Conservation (phyloP, 2,797 vertebrate genomes). For the Amphiprion clarkii region DNA sequence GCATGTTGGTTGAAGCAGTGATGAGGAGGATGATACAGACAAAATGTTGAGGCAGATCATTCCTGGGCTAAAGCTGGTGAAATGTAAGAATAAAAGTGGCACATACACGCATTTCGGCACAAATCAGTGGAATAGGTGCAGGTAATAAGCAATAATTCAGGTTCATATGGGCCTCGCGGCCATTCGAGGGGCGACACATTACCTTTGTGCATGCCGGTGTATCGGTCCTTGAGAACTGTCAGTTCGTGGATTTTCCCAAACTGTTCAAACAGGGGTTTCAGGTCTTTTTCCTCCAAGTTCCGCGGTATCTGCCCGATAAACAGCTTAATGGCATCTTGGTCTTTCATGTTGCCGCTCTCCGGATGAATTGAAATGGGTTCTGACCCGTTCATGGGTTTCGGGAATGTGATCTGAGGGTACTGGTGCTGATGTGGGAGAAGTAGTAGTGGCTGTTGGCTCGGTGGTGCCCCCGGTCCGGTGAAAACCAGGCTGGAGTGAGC, state of each 20-base stretch:
- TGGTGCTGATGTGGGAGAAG: constrained; percentile 85
- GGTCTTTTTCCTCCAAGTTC: constrained; percentile 97
- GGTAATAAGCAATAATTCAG: constrained; percentile 10
- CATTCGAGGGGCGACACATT: constrained; percentile 73
- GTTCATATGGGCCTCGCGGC: constrained; percentile 43
- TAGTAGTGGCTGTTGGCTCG: constrained; percentile 84
- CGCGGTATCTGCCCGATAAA: constrained; percentile 99
- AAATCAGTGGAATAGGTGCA: neutral
- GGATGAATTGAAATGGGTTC: constrained; percentile 92
- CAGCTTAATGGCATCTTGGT: constrained; percentile 99
- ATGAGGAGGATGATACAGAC: constrained; percentile 12
- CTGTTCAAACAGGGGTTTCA: constrained; percentile 98
- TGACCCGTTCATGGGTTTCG: constrained; percentile 92
- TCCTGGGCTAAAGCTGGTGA: neutral
- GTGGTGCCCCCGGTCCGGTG: constrained; percentile 89
- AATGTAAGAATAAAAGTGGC: constrained; percentile 23
- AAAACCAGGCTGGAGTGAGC: constrained; percentile 90
- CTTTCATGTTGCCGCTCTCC: constrained; percentile 95
- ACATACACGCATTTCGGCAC: constrained; percentile 4
- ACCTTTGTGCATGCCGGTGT: constrained; percentile 99
- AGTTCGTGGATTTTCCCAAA: constrained; percentile 99
- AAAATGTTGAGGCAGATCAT: neutral
- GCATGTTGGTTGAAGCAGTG: constrained; percentile 18
- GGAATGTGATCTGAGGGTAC: constrained; percentile 85
- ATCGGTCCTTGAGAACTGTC: constrained; percentile 98